Base-by-base conservation (phyloP, 1,140 invertebrate genomes). In the Drosophila pandora region DNA sequence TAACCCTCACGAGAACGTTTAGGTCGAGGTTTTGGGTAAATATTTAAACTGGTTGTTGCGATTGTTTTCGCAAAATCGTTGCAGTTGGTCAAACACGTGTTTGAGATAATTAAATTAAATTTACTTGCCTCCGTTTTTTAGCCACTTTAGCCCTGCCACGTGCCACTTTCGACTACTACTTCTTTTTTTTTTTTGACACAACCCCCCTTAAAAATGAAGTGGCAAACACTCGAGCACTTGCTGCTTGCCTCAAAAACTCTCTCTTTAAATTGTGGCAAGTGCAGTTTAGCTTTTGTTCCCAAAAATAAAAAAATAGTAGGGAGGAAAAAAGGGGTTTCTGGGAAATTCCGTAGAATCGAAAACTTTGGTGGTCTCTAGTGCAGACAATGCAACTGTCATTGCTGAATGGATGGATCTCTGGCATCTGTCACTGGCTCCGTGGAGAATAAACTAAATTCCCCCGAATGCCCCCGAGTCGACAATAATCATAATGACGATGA, bases 21-120 rank as follows among this genome's bases (percentile, higher is more conserved):
- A 87, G 82, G 64, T 59, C 49, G 50, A 79, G 52, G 21, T 21
- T 57, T 49, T 87, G 69, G 67, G 76, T 77, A 87, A 90, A 90
- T 81, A 89, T 90, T 90, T 76, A 76, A 85, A 78, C 88, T 89
- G 79, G 61, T 69, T 73, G 70, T 69, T 73, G 70, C 88, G 54
- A 90, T 90, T 89, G 83, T 89, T 88, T 88, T 48, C 52, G 49
- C 50, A 70, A 90, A 90, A 90, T 90, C 83, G 74, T 90, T 88
- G 88, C 88, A 90, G 85, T 87, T 90, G 88, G 88, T 82, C 80
- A 88, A 90, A 88, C 88, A 90, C 88, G 88, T 90, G 88, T 76
- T 90, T 55, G 65, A 68, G 82, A 90, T 90, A 90, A 90, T 90
- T 90, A 79, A 90, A 90, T 90, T 90, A 90, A 90, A 84, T 90